phyloP scores from a whole-genome alignment of 2,113 vertebrate species.

The Otocyon megalotis region DNA sequence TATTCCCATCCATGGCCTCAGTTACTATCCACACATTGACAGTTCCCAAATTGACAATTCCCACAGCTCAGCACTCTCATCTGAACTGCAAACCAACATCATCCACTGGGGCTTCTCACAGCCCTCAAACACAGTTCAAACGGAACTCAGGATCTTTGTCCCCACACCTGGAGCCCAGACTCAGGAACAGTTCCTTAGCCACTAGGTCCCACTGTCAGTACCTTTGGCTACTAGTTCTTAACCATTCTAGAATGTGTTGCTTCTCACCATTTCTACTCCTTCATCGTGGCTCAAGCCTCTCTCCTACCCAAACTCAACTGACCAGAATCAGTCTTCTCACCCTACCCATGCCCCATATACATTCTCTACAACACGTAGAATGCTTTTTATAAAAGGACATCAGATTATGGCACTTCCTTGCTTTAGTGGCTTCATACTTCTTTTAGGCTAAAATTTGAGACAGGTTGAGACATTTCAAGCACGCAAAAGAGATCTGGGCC shows the following conservation, averaged over 20 bases:
- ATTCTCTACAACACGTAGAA: not conserved
- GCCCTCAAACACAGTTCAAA: not conserved
- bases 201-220: not conserved
- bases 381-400: not conserved
- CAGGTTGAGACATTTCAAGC: not conserved
- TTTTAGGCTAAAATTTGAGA: not conserved
- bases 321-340: no score
- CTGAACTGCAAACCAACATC: not conserved
- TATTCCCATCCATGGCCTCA: not conserved
- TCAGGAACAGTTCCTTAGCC: not conserved
- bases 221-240: not conserved
- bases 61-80: not conserved
- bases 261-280: not conserved
- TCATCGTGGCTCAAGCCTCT: not conserved
- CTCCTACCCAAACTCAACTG: not conserved
- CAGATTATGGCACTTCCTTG: not conserved
- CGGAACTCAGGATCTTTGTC: not conserved
- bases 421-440: not conserved
- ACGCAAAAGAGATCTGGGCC: not conserved
- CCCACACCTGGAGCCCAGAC: not conserved
- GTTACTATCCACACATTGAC: not conserved
- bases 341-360: not conserved
- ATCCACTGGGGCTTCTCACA: not conserved
- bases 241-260: not conserved
- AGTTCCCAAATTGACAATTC: not conserved